A percentile compares a stretch with the other conserved stretches of the same genome.
These are phyloP conservation scores for Burhinus bistriatus DNA, from an alignment of 2,113 vertebrate species.

Conservation along the genomic window DNA sequence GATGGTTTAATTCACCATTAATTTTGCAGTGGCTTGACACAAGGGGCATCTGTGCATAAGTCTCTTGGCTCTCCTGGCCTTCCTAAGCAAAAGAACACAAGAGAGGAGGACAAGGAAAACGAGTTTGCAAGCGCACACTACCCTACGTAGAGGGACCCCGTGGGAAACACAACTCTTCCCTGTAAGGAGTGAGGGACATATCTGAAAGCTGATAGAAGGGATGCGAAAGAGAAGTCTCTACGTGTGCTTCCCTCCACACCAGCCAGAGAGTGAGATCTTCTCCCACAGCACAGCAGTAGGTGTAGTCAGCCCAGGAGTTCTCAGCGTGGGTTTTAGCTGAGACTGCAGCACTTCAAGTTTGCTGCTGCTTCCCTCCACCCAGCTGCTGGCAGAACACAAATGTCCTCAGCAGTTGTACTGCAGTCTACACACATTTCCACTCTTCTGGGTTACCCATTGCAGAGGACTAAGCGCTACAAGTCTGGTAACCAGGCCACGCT, in stretches of 20 bases:
- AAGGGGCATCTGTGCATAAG: rapidly evolving
- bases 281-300: background rate
- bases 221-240: background rate
- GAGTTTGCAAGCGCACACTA: background rate
- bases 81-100: background rate
- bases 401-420: background rate
- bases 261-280: background rate
- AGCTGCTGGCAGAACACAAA: background rate
- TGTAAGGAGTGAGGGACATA: background rate
- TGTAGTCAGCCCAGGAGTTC: background rate
- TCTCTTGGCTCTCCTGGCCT: background rate
- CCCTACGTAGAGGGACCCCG: rapidly evolving
- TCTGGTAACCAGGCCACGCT: background rate
- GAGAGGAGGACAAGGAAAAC: background rate
- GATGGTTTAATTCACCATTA: background rate
- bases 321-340: background rate
- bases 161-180: background rate
- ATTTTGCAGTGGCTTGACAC: background rate
- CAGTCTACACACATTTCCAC: no score
- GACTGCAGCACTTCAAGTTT: background rate
- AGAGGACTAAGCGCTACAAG: background rate
- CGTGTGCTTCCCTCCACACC: background rate
- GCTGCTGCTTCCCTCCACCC: background rate
- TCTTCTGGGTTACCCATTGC: background rate
- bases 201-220: background rate